Percentiles rank a stretch among this genome's conserved stretches.
Conservation (phyloP, 1,140 invertebrate genomes). For the Bombus sibiricus region DNA sequence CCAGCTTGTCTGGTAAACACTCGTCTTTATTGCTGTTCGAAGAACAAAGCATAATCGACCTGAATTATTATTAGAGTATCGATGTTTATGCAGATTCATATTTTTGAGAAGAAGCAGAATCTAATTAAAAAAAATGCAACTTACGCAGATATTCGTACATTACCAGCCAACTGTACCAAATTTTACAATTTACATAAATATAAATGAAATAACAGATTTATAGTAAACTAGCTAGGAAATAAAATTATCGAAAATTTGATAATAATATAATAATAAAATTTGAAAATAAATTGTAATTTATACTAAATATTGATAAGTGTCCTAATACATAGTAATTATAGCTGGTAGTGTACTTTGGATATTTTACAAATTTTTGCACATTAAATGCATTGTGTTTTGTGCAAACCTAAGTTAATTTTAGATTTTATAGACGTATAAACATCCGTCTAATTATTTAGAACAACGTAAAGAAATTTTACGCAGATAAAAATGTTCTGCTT, state of each 20-base stretch:
- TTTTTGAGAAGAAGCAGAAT: not conserved
- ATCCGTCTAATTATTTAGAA: not conserved
- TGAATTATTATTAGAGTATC: not conserved
- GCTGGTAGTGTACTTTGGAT: too few species aligned
- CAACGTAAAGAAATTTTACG: not conserved
- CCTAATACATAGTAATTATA: too few species aligned
- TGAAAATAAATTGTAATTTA: too few species aligned
- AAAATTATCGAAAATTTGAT: not conserved
- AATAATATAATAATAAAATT: too few species aligned
- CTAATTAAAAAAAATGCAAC: too few species aligned
- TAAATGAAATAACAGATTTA: not conserved
- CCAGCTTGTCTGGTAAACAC: slow-evolving; percentile 37
- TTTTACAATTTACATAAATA: too few species aligned
- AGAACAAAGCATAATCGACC: not conserved
- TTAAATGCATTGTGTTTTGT: too few species aligned
- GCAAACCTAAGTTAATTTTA: too few species aligned
- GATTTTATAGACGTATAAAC: not conserved
- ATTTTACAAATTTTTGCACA: too few species aligned
- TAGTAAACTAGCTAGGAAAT: not conserved
- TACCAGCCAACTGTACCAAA: not conserved
- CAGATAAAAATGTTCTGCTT: not conserved
- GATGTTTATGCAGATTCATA: not conserved
- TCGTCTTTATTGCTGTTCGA: not conserved
- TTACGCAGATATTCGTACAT: not conserved
- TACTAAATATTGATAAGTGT: not conserved